Evolutionary conservation across 2,113 vertebrate genomes (phyloP), one percentile per base, ranked within the genome.

Genomic region (Ciconia maguari): DNA sequence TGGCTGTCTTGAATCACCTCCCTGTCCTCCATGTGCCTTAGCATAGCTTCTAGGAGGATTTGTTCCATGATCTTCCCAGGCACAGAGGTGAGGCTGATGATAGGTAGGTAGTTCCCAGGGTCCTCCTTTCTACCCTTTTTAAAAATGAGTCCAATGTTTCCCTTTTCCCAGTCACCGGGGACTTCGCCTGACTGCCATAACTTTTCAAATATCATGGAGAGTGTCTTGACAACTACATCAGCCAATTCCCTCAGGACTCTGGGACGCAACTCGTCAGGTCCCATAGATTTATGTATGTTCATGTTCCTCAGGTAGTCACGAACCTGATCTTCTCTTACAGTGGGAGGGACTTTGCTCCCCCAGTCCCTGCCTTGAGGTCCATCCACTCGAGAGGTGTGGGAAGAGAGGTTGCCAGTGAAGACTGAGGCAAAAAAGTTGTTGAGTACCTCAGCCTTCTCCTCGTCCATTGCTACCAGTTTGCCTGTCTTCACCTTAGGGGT

Each of bases 401-500:
- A 61, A 25, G 12, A 58, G 16, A 68, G 22, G 6, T 7, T 70
- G 5, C 6, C 32, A 38, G 13, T 30, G 34, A 62, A 72, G 26
- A 38, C 13, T 52, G 52, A 46, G 5, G 16, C 2, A 46, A 62
- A 65, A 58, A n/a, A 1, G 3, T 7, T 52, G 3, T 42, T 29
- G 13, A 76, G 10, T 34, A 71, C 13, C 26, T 36, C 41, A 78
- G 9, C 16, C 51, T 49, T 66, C 44, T 55, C n/a, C 17, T 70
- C 1, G 1, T 36, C 15, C 0, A 0, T 51, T 78, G 11, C 44
- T 66, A 68, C 14, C 11, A 34, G 22, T 48, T 65, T 48, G 6
- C 6, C 16, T 60, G 21, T 48, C 34, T 69, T 68, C 13, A 22
- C 4, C 9, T 58, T 44, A 41, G 16, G 8, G 6, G 7, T 51